A percentile compares a stretch with the other conserved stretches of the same genome.
phyloP scores from a whole-genome alignment of 2,888 invertebrate genomes.

The Griposia aprilina region DNA sequence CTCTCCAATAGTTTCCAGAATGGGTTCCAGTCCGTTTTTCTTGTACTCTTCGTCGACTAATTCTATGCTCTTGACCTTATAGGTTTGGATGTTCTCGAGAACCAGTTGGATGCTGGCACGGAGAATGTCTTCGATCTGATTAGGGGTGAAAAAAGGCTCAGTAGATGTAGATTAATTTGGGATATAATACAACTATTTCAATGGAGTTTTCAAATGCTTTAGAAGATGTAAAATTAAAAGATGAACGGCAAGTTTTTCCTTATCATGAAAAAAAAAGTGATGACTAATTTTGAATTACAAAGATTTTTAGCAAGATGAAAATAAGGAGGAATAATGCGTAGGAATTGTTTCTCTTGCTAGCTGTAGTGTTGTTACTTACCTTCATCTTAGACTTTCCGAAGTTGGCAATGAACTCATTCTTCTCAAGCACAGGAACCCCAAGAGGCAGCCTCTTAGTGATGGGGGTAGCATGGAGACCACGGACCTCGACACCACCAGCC shows the following conservation, averaged over 20 bases:
- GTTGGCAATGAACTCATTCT: constrained; percentile 93
- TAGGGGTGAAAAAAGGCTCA: neutral
- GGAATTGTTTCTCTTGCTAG: neutral
- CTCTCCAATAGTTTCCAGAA: constrained; percentile 90
- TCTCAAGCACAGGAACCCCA: constrained; percentile 94
- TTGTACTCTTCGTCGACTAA: constrained; percentile 88
- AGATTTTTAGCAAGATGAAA: neutral
- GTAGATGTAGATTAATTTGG: neutral
- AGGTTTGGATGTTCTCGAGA: constrained; percentile 92
- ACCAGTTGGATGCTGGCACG: constrained; percentile 92
- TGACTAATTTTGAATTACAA: neutral
- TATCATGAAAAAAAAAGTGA: neutral
- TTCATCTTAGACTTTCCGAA: constrained; percentile 83
- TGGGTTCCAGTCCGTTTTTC: constrained; percentile 83
- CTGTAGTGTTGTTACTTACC: constrained; percentile 67
- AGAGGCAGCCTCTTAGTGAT: constrained; percentile 93
- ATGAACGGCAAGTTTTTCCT: neutral
- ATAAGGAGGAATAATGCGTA: no score
- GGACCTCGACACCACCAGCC: constrained; percentile 94
- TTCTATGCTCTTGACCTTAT: constrained; percentile 92
- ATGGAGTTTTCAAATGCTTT: no score
- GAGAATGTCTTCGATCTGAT: constrained; percentile 88
- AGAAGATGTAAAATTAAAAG: no score
- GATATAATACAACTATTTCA: neutral
- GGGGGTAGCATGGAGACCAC: constrained; percentile 94